Base-by-base conservation (phyloP, 2,113 vertebrate genomes). In the Atherinomorus stipes region DNA sequence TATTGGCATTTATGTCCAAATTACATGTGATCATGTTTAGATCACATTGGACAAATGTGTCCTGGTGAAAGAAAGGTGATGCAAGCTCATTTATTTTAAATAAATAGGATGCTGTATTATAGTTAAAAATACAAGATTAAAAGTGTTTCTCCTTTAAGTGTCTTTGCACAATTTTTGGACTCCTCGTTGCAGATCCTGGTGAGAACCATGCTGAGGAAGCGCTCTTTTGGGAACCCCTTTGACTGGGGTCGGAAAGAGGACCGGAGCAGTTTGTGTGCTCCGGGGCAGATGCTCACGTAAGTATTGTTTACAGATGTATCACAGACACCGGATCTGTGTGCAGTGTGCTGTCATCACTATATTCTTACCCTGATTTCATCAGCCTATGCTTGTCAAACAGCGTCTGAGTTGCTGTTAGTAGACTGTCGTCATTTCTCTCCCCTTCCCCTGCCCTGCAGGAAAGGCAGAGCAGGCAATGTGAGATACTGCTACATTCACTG, bases 211-310 rank as follows among this genome's bases (percentile, higher is more conserved):
- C 95, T 99, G 79, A 94, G 98, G 53, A 99, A 99, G 69, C 94
- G 98, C 42, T 99, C 98, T 44, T 99, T 99, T 0, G 97, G 97
- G 75, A 98, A 99, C 87, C 98, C 98, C 0, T 99, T 99, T 0
- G 98, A 99, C 47, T 96, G 95, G 86, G 94, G 93, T 77, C 95
- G 94, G 69, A 94, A 94, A 75, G 98, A 99, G 49, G 98, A 98
- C 34, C 84, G 96, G 42, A 76, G 80, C 70, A 92, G 91, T 0
- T 49, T 94, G 85, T 94, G 95, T 11, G 88, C 94, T 0, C 90
- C 95, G 0, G 96, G 95, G 26, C 95, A 92, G 78, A 78, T 89
- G 45, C 93, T 98, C 80, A 89, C 47, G 98, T 99, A 94, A 96
- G 98, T 91, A 21, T 69, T 70, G 22, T 51, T 37, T 11, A 59